Base-by-base conservation (phyloP, 1,140 invertebrate species). In the Macrobrachium rosenbergii region DNA sequence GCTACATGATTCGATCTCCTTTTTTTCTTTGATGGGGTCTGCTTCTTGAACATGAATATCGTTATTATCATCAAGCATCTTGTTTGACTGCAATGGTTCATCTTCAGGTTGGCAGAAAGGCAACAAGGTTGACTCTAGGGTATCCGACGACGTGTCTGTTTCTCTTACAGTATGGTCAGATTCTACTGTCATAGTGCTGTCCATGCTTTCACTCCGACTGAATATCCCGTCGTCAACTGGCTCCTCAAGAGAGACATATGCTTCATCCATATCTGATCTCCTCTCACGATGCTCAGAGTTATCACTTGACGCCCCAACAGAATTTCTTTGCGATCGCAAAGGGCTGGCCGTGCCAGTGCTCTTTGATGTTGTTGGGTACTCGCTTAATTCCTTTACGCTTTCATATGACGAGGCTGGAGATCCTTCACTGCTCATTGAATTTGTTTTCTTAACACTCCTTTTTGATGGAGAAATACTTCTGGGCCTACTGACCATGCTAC, bases 201-300 rank as follows among this genome's bases (percentile, higher is more conserved):
- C 89, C 87, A 86, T 83, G 60, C 87, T 88, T 67, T 90, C 83
- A 67, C 89, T 88, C 52, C 89, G 82, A 76, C 87, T 89, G 75
- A 87, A 82, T 59, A 88, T 83, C 28, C 63, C 84, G 11, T 90
- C 89, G 37, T 82, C 75, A 64, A 83, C 80, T 59, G 87, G 80
- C 28, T 90, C 89, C 82, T 90, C 89, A 14, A 90, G 67, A 17
- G 89, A 90, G 73, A 83, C 82, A 60, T 90, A 90, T 14, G 89
- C 89, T 62, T 90, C 89, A 43, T 90, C 89, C 62, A 77, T 81
- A n/a, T 90, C 89, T 6, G 64, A 60, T 17, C 67, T 69, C 23
- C 52, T 76, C 58, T 88, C 86, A 16, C 60, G 69, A 11, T 59
- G 85, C 21, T 88, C 83, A 59, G 67, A 63, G 10, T 43, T 75